These are phyloP conservation scores for Pseudomugil tenellus DNA, from an alignment of 2,797 vertebrate genomes.

Conservation along the genomic window DNA sequence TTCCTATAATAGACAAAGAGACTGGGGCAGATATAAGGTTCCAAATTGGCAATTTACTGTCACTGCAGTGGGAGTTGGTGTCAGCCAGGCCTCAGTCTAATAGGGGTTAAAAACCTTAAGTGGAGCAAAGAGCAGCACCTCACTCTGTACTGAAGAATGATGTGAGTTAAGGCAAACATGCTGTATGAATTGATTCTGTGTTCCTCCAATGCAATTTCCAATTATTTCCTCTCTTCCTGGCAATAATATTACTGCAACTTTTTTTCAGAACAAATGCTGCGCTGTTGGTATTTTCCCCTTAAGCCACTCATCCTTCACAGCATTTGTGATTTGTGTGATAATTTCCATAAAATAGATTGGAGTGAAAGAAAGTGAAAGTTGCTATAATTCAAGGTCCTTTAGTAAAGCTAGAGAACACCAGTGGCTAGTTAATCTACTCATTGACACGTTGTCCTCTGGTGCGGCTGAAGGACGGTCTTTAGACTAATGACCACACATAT, in stretches of 20 bases:
- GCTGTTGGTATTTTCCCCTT: constrained; percentile 38
- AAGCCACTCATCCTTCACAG: constrained; percentile 59
- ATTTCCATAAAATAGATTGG: constrained; percentile 69
- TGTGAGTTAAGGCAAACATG: constrained; percentile 55
- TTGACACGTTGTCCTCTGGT: constrained; percentile 84
- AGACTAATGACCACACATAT: constrained; percentile 86
- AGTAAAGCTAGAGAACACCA: constrained; percentile 67
- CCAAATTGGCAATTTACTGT: constrained; percentile 81
- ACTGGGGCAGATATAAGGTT: constrained; percentile 62
- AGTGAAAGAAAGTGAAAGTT: constrained; percentile 79
- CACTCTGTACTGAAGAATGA: constrained; percentile 40
- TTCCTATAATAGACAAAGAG: constrained; percentile 64
- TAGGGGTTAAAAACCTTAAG: constrained; percentile 71
- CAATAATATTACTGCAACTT: constrained; percentile 28
- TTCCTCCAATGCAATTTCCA: constrained; percentile 49
- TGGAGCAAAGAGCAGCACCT: constrained; percentile 48
- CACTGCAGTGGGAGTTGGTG: constrained; percentile 54
- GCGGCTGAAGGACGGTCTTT: constrained; percentile 81
- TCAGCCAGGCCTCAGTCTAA: constrained; percentile 63
- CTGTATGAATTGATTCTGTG: constrained; percentile 58
- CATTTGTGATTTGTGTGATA: constrained; percentile 64
- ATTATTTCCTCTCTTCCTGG: constrained; percentile 55
- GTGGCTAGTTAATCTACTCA: constrained; percentile 83
- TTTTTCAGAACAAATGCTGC: constrained; percentile 54
- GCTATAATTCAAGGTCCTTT: constrained; percentile 83